Conservation (phyloP, 1,140 invertebrate species). For the Charaxes varanes region DNA sequence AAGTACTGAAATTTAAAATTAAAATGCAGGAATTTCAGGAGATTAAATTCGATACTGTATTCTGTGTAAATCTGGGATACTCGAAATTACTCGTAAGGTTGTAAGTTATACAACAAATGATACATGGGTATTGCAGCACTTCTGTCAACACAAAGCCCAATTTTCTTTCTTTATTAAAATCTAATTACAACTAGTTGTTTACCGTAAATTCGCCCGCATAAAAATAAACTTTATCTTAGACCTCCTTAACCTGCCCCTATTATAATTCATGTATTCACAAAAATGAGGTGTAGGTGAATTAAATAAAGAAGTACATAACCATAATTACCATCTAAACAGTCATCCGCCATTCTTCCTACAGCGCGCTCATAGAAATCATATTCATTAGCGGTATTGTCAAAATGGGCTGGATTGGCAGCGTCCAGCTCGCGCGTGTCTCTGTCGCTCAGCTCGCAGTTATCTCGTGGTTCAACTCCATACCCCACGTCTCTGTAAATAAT, state of each 20-base stretch:
- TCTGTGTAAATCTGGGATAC: no score
- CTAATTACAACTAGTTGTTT: no score
- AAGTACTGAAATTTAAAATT: no score
- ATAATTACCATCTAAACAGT: slow-evolving; percentile 86
- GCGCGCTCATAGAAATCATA: slow-evolving; percentile 92
- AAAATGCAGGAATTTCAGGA: no score
- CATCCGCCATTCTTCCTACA: slow-evolving; percentile 80
- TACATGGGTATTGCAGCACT: no score
- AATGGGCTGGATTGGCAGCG: slow-evolving; percentile 86
- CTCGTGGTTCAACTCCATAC: slow-evolving; percentile 80
- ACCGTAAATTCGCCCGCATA: no score
- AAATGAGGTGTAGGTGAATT: no score
- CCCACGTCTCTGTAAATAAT: slow-evolving; percentile 60
- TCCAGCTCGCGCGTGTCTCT: slow-evolving; percentile 89
- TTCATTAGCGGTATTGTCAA: slow-evolving; percentile 84
- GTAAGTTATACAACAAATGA: no score
- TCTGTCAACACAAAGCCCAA: no score
- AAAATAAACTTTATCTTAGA: neutral
- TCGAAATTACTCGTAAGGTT: no score
- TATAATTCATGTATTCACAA: neutral
- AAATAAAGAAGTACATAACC: neutral
- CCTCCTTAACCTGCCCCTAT: neutral
- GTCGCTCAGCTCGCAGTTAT: slow-evolving; percentile 93
- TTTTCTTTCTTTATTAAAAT: no score
- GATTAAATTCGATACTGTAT: no score